These are phyloP conservation scores for Drosophila kokeensis DNA, from an alignment of 2,888 invertebrate genomes.

Conservation along the genomic window DNA sequence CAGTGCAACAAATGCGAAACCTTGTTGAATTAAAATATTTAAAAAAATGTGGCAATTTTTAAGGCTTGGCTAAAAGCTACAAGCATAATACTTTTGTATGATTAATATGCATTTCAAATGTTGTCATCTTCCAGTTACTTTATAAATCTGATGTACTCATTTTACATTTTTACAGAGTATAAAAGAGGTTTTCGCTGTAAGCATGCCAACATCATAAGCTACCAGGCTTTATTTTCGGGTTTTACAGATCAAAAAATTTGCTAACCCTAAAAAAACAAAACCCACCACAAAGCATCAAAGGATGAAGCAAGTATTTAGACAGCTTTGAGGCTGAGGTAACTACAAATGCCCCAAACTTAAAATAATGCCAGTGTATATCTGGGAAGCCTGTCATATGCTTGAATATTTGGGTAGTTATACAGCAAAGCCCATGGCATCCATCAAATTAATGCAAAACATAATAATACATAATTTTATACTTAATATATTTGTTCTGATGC, in stretches of 20 bases:
- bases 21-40: not conserved
- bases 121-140: not conserved
- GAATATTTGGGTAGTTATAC: not conserved
- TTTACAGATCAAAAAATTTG: slow-evolving; percentile 3
- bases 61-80: not conserved
- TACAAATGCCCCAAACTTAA: not conserved
- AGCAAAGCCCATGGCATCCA: slow-evolving; percentile 8
- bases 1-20: not conserved
- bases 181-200: not conserved
- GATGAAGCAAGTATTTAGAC: slow-evolving; percentile 18
- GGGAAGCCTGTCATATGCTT: slow-evolving; percentile 8
- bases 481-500: slow-evolving; percentile 10
- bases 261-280: not conserved
- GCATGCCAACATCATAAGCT: slow-evolving; percentile 18
- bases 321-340: not conserved
- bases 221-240: slow-evolving; percentile 13
- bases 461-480: not conserved
- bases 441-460: slow-evolving; percentile 25
- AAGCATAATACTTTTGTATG: not conserved
- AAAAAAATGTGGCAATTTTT: not conserved
- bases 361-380: not conserved
- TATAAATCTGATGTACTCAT: not conserved
- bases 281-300: slow-evolving; percentile 21
- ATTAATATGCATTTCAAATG: not conserved
- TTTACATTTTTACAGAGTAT: not conserved